Percentiles rank a stretch among this genome's conserved stretches.
Evolutionary conservation across 2,797 vertebrate species (phyloP).

Genomic region (Crocidura indochinensis): DNA sequence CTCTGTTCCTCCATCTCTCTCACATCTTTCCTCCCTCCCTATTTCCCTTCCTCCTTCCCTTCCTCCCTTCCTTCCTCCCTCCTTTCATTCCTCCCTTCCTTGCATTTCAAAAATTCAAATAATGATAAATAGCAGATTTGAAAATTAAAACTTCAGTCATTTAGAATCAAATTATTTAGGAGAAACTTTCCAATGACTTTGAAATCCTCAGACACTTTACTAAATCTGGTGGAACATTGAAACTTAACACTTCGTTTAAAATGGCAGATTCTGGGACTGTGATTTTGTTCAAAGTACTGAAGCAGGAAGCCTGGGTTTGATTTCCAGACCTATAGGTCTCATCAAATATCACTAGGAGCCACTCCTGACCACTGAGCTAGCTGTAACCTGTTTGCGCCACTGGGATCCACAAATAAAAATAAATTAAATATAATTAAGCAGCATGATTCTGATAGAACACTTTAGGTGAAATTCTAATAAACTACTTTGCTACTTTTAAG

Average conservation of each 20-base stretch:
- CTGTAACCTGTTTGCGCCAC: no score
- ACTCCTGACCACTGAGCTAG: no score
- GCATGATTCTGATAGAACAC: not conserved
- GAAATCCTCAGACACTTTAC: not conserved
- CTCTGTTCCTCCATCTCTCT: not conserved
- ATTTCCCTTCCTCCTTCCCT: not conserved
- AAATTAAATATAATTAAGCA: no score
- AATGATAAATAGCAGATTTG: not conserved
- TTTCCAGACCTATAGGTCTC: no score
- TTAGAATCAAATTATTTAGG: constrained; percentile 18
- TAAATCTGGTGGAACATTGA: not conserved
- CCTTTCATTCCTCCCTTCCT: not conserved
- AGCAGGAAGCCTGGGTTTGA: no score
- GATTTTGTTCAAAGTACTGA: no score
- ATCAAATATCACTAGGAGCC: no score
- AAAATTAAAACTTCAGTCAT: constrained; percentile 22
- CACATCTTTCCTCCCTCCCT: not conserved
- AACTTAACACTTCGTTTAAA: not conserved
- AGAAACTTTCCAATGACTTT: constrained; percentile 35
- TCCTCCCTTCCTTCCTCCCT: not conserved
- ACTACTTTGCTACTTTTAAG: not conserved
- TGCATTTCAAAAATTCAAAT: constrained; percentile 23
- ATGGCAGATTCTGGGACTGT: not conserved
- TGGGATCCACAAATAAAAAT: no score
- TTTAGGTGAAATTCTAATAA: not conserved